Conservation (phyloP, 2,888 invertebrate genomes). For the Shargacucullia verbasci region DNA sequence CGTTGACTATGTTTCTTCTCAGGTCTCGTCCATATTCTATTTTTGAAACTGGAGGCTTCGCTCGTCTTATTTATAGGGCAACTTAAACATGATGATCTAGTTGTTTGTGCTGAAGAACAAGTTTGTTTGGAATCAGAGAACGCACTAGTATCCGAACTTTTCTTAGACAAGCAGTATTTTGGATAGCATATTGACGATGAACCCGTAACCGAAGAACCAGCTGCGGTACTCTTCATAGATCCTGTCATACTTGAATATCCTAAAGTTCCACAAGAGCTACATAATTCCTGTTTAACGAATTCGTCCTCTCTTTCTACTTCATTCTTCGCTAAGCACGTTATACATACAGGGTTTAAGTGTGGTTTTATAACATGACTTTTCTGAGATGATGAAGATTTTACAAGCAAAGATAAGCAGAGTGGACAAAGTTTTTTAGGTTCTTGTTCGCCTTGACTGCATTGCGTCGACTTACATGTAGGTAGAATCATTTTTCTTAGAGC, state of each 20-base stretch:
- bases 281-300: neutral
- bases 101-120: neutral
- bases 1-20: neutral
- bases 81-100: neutral
- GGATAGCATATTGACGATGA: neutral
- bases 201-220: neutral
- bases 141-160: neutral
- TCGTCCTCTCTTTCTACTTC: neutral
- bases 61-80: neutral
- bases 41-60: neutral
- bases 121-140: neutral
- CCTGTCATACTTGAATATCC: neutral
- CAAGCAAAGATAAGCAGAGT: conserved; percentile 12
- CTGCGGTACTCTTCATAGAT: conserved; percentile 2
- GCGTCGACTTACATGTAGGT: conserved; percentile 5
- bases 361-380: neutral
- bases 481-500: conserved; percentile 35
- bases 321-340: neutral
- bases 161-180: neutral
- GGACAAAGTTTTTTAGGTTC: conserved; percentile 22
- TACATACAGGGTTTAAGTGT: neutral
- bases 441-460: neutral
- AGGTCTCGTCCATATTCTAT: neutral
- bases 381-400: neutral
- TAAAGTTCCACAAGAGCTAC: conserved; percentile 11